phyloP scores from a whole-genome alignment of 1,140 invertebrate species.

The Theocolax elegans region DNA sequence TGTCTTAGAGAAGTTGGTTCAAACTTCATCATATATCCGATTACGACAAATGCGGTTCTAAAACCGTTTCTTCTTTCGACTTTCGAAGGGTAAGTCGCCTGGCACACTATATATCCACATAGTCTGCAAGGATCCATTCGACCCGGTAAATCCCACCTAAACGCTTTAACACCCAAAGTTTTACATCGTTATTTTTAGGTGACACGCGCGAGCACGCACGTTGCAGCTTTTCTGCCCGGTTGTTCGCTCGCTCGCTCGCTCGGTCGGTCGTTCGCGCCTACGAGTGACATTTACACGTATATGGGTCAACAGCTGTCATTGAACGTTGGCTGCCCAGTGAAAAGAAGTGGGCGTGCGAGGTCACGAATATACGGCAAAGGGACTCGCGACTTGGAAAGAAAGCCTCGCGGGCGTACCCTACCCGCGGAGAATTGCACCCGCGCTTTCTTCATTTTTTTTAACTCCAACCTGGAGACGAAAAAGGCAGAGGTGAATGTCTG shows the following conservation, averaged over 20 bases:
- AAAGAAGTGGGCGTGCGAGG: not conserved
- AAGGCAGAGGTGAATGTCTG: not conserved
- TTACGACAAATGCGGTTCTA: not conserved
- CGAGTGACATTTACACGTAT: constrained; percentile 5
- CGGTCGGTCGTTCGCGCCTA: not conserved
- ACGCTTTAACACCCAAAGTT: constrained; percentile 3
- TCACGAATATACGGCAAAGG: not conserved
- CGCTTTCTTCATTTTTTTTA: too few species aligned
- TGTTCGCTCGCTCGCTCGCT: too few species aligned
- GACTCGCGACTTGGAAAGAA: constrained; percentile 22
- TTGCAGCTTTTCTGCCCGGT: too few species aligned
- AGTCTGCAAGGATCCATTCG: not conserved
- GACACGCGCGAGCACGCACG: not conserved
- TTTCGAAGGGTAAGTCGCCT: not conserved
- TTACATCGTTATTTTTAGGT: constrained; percentile 15
- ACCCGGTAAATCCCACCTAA: constrained; percentile 10
- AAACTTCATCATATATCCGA: not conserved
- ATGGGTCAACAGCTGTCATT: constrained; percentile 37
- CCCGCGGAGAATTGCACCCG: too few species aligned
- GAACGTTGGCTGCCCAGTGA: constrained; percentile 2
- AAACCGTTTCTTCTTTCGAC: constrained; percentile 4
- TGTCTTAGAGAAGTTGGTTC: too few species aligned
- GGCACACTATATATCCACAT: too few species aligned
- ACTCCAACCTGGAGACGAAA: too few species aligned
- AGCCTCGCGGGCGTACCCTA: not conserved